phyloP scores from a whole-genome alignment of 2,797 vertebrate species.

The Hirundo rustica region DNA sequence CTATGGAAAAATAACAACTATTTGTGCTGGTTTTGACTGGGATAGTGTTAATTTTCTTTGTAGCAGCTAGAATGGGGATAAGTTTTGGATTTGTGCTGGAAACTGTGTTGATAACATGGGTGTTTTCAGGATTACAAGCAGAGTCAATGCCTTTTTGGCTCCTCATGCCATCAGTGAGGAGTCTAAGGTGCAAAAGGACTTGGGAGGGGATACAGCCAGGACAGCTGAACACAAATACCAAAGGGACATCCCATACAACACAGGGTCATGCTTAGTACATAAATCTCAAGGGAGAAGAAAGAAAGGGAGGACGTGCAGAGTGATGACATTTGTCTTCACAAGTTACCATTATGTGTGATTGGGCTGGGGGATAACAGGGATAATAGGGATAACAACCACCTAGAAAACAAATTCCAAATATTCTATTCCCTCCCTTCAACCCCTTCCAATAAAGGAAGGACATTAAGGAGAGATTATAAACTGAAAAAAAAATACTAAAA shows the following conservation, averaged over 20 bases:
- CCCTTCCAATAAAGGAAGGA: neutral
- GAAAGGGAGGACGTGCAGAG: neutral
- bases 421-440: rapidly evolving
- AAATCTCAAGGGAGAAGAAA: neutral
- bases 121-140: neutral
- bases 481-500: neutral
- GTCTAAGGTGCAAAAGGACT: neutral
- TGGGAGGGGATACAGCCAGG: neutral
- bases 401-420: neutral
- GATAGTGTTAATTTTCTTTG: neutral
- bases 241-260: neutral
- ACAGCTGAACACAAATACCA: neutral
- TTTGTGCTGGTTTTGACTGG: neutral
- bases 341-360: neutral
- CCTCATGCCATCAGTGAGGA: rapidly evolving
- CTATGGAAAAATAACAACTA: neutral
- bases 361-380: no score
- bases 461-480: neutral
- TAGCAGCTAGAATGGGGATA: neutral
- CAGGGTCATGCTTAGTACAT: neutral
- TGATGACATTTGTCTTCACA: neutral
- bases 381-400: neutral
- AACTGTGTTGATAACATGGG: neutral
- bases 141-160: neutral
- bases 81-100: neutral